phyloP scores from a whole-genome alignment of 2,797 vertebrate genomes.

The Myiothlypis coronata region DNA sequence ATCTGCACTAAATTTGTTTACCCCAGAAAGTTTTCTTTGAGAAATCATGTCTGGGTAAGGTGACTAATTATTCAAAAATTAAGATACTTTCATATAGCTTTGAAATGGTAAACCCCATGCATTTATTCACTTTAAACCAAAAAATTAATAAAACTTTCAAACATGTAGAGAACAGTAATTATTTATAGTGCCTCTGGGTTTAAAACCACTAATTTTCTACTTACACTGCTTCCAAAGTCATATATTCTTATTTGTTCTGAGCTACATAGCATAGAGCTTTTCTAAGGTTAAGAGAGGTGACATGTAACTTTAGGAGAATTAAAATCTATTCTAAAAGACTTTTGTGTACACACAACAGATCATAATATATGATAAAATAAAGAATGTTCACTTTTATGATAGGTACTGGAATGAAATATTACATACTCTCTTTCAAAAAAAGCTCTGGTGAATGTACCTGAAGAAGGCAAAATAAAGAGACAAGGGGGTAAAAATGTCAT shows the following conservation, averaged over 20 bases:
- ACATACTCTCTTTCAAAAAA: background rate
- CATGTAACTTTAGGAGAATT: background rate
- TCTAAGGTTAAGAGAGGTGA: conserved; percentile 26
- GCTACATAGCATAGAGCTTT: background rate
- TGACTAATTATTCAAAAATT: conserved; percentile 14
- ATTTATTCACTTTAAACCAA: conserved; percentile 16
- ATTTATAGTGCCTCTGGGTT: conserved; percentile 41
- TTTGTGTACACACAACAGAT: background rate
- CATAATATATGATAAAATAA: background rate
- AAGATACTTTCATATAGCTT: background rate
- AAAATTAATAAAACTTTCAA: conserved; percentile 22
- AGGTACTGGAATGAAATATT: background rate
- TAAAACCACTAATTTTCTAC: conserved; percentile 44
- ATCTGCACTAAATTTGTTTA: background rate
- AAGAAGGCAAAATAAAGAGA: background rate
- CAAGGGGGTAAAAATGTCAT: background rate
- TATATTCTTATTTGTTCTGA: background rate
- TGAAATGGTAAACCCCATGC: background rate
- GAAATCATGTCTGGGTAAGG: background rate
- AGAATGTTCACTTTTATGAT: background rate
- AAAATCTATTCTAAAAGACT: background rate
- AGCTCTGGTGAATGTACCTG: background rate
- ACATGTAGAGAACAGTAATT: conserved; percentile 1
- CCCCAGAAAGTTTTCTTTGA: background rate
- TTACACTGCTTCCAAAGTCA: background rate